Evolutionary conservation across 2,888 invertebrate genomes (phyloP), one percentile per base, ranked within the genome.

Genomic region (Proisotoma minuta): DNA sequence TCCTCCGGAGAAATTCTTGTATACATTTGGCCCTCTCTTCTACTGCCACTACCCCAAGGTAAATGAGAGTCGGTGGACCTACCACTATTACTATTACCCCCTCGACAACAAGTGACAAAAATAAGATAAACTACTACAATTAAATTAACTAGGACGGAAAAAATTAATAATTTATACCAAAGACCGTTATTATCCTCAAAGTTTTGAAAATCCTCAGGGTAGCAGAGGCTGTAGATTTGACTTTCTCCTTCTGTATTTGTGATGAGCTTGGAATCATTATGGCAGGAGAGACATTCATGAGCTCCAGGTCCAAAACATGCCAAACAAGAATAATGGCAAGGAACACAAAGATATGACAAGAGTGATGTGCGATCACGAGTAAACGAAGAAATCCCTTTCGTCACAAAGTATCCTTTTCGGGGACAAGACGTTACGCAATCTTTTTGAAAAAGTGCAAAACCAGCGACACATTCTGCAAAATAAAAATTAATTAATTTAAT

Each of bases 251-350:
- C 79, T 79, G 53, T 4, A 5, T 56, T 50, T 27, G 68, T 65
- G n/a, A n/a, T n/a, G 5, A 77, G 70, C 24, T 67, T 59, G 3
- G 87, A 84, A 76, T 89, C 89, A 4, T 81, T 81, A 75, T 83
- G 83, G 77, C 89, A 89, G 3, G 82, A 78, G 47, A 80, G 77
- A 77, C 89, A 89, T 74, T 88, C 84, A 74, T 83, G 83, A 77
- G 86, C 84, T 71, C 83, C 82, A 5, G 87, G 84, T 10, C 88
- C 88, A 5, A 79, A 77, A 75, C 89, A 89, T 10, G 81, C 81
- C 61, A 82, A 81, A 76, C 89, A 89, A n/a, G 85, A 83, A 76
- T 89, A 88, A 78, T 89, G 88, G 76, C 89, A 89, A 28, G 80
- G 78, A 1, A 83, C 78, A 75, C 89, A 89, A 3, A 62, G 50